Conservation (phyloP, 37 sponge, comb jelly and placozoan species). For the Amphimedon queenslandica region DNA sequence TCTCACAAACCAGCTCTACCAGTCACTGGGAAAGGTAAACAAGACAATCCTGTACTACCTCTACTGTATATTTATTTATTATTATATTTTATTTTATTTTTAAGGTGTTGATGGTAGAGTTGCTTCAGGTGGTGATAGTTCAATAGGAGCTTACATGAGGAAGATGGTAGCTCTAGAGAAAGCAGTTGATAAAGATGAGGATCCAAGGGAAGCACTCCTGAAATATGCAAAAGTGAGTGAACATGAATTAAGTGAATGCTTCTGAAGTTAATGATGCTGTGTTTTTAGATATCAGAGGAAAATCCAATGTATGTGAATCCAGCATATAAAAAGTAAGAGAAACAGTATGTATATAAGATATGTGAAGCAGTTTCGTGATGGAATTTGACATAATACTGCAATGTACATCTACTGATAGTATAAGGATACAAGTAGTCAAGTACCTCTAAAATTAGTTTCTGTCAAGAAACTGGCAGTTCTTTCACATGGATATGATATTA, state of each 20-base stretch:
- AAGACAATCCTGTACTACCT: background rate
- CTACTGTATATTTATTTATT: background rate
- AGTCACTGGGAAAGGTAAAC: conserved; percentile 25
- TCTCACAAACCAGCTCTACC: conserved; percentile 79
- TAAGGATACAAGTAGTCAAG: too few species aligned
- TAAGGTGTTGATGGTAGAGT: conserved; percentile 66
- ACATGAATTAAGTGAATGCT: background rate
- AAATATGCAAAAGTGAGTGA: conserved; percentile 81
- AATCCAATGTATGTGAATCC: conserved; percentile 91
- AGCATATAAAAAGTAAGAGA: conserved; percentile 76
- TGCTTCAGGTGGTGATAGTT: conserved; percentile 63
- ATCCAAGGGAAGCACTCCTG: conserved; percentile 87
- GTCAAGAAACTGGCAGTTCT: too few species aligned
- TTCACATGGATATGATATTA: too few species aligned
- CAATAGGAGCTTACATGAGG: conserved; percentile 73
- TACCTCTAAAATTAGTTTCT: too few species aligned
- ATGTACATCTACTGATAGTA: too few species aligned
- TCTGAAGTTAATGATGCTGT: conserved; percentile 25
- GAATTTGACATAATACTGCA: too few species aligned
- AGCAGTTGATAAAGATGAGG: conserved; percentile 63
- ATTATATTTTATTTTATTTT: conserved; percentile 19
- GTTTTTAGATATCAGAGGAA: conserved; percentile 49
- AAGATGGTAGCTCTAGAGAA: conserved; percentile 73
- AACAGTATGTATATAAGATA: too few species aligned
- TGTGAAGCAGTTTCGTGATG: too few species aligned